phyloP scores from a whole-genome alignment of 1,140 invertebrate genomes.

The Drosophila equinoxialis region DNA sequence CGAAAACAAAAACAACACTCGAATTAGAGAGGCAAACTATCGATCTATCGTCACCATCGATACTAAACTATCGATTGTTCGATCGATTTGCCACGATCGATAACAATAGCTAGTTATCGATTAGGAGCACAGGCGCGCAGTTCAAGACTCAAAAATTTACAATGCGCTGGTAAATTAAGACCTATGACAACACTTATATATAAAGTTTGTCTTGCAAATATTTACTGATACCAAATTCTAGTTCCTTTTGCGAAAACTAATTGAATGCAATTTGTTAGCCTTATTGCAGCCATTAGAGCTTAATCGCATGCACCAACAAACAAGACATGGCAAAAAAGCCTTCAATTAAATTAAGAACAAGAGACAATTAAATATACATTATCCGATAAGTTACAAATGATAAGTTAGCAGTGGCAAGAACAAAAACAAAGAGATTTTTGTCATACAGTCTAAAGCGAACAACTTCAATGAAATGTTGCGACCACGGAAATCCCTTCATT shows the following conservation, averaged over 20 bases:
- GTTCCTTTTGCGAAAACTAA: neutral
- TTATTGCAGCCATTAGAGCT: neutral
- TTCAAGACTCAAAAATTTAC: too few relatives aligned
- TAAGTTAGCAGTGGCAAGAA: neutral
- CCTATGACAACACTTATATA: too few relatives aligned
- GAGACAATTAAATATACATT: conserved; percentile 5
- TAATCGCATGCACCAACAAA: neutral
- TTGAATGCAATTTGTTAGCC: conserved; percentile 1
- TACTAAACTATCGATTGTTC: too few relatives aligned
- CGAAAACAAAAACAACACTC: neutral
- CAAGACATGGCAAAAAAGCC: neutral
- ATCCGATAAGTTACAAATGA: neutral
- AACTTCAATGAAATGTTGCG: neutral
- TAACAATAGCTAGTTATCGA: too few relatives aligned
- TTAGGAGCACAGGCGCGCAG: too few relatives aligned
- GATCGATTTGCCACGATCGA: too few relatives aligned
- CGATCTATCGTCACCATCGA: too few relatives aligned
- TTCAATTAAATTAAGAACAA: conserved; percentile 1
- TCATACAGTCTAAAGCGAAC: neutral
- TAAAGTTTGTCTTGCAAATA: too few relatives aligned
- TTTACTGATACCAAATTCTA: neutral
- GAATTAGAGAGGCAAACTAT: neutral
- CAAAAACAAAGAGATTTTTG: too few relatives aligned
- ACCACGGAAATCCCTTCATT: conserved; percentile 5
- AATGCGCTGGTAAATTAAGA: too few relatives aligned